phyloP scores from a whole-genome alignment of 1,140 invertebrate genomes.

The Caenorhabditis latens region DNA sequence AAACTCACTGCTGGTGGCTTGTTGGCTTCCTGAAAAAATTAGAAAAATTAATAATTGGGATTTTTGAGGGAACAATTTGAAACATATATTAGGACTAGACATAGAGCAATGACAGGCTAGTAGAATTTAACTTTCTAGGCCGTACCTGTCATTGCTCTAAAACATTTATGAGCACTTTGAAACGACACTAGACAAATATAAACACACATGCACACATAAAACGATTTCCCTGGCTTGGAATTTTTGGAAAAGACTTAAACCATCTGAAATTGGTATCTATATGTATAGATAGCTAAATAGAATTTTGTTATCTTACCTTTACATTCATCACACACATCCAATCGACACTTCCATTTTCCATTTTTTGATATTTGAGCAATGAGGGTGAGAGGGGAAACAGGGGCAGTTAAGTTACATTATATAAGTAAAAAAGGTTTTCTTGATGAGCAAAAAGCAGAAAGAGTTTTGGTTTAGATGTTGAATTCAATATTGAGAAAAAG shows the following conservation, averaged over 20 bases:
- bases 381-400: background rate
- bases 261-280: background rate
- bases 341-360: background rate
- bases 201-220: conserved; percentile 28
- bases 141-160: too few species aligned
- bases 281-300: background rate
- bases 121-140: background rate
- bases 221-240: conserved; percentile 42
- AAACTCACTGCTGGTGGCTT: conserved; percentile 71
- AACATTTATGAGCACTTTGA: background rate
- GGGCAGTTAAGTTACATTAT: conserved; percentile 12
- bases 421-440: background rate
- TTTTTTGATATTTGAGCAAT: background rate
- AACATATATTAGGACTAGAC: background rate
- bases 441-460: conserved; percentile 25
- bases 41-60: background rate
- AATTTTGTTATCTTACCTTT: background rate
- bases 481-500: background rate
- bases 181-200: conserved; percentile 24
- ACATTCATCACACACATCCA: too few species aligned
- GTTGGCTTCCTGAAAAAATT: conserved; percentile 67
- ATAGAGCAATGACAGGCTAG: background rate
- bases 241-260: background rate
- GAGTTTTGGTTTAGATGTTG: background rate
- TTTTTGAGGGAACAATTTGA: background rate